These are phyloP conservation scores for Cyanistes caeruleus DNA, from an alignment of 2,113 vertebrate genomes.

Conservation along the genomic window DNA sequence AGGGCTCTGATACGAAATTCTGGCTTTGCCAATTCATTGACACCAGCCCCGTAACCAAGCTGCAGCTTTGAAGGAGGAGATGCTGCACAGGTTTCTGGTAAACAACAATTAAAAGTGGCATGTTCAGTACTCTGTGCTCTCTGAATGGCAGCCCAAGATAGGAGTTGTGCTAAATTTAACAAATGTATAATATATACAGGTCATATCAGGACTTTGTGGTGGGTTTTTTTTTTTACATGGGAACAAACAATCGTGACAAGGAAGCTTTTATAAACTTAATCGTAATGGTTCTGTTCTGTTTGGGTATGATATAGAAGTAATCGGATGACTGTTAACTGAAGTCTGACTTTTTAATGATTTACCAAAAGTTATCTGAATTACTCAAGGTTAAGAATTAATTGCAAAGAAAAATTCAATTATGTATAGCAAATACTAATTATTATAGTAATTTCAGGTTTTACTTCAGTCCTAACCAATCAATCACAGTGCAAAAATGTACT, in stretches of 20 bases:
- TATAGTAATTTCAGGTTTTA: background rate
- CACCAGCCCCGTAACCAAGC: too few species aligned
- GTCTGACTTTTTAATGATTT: background rate
- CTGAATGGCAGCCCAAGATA: background rate
- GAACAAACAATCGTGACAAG: background rate
- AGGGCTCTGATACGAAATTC: background rate
- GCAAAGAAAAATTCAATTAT: background rate
- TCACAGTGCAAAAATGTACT: background rate
- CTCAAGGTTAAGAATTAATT: background rate
- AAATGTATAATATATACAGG: background rate
- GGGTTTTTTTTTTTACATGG: background rate
- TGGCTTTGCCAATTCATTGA: background rate
- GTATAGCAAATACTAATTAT: background rate
- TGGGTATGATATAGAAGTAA: background rate
- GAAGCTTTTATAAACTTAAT: background rate
- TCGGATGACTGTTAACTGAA: background rate
- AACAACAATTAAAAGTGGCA: background rate
- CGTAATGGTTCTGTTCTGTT: background rate
- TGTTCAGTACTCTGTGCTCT: background rate
- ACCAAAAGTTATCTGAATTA: background rate
- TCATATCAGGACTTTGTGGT: background rate
- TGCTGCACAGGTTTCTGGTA: background rate
- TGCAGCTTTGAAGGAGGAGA: background rate
- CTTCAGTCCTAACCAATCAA: background rate
- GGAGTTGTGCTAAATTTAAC: background rate